phyloP scores from a whole-genome alignment of 2,797 vertebrate species.

The Pipistrellus nathusii region DNA sequence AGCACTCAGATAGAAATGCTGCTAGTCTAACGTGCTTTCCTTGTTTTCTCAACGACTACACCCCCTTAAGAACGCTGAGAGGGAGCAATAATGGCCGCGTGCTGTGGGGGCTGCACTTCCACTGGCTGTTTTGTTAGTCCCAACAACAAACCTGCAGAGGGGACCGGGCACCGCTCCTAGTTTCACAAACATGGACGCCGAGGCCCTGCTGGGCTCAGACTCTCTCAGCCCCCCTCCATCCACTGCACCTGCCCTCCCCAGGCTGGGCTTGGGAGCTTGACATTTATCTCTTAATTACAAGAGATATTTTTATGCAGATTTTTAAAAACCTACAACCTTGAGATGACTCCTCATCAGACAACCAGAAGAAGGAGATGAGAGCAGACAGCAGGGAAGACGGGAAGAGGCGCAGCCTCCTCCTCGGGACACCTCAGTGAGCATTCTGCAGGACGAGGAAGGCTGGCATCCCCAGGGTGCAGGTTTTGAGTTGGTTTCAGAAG shows the following conservation, averaged over 20 bases:
- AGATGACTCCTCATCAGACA: background rate
- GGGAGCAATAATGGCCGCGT: accelerated
- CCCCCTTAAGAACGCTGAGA: background rate
- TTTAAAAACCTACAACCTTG: background rate
- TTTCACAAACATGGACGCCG: background rate
- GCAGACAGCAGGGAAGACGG: background rate
- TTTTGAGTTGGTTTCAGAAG: background rate
- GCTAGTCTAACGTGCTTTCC: background rate
- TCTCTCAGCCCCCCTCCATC: background rate
- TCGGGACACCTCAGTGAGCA: background rate
- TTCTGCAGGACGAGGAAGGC: background rate
- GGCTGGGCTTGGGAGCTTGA: background rate
- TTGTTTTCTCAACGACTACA: background rate
- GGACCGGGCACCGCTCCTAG: accelerated
- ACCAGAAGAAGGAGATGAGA: background rate
- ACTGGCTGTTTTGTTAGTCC: accelerated
- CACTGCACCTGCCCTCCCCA: background rate
- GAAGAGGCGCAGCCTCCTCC: background rate
- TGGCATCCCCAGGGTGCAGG: background rate
- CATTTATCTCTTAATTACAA: background rate
- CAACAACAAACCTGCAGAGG: background rate
- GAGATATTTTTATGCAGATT: background rate
- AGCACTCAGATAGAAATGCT: background rate
- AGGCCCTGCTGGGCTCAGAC: background rate
- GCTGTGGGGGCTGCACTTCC: accelerated